These are phyloP conservation scores for Listronotus bonariensis DNA, from an alignment of 1,140 invertebrate genomes.

Conservation along the genomic window DNA sequence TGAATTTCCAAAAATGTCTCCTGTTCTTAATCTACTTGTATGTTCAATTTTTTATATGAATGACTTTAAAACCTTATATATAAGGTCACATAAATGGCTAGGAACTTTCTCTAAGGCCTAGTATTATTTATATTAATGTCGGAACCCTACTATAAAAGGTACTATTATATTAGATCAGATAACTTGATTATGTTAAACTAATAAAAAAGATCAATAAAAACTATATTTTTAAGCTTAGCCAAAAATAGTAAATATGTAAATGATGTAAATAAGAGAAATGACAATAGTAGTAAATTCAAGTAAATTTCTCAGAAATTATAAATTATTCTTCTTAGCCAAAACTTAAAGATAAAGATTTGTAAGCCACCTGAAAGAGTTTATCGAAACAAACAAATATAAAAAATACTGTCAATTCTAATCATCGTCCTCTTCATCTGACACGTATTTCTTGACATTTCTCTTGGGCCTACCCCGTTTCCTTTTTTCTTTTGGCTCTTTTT, in stretches of 20 bases:
- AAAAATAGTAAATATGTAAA: too few relatives aligned
- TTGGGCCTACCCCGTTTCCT: constrained; percentile 62
- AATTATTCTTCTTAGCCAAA: background rate
- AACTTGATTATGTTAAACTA: too few relatives aligned
- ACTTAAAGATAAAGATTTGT: background rate
- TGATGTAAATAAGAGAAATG: too few relatives aligned
- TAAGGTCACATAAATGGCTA: constrained; percentile 28
- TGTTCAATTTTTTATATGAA: background rate
- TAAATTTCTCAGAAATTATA: background rate
- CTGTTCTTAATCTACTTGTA: too few relatives aligned
- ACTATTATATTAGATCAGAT: too few relatives aligned
- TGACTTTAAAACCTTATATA: constrained; percentile 1
- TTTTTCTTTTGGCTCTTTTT: constrained; percentile 58
- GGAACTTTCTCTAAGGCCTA: constrained; percentile 36
- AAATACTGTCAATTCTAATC: constrained; percentile 47
- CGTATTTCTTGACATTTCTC: constrained; percentile 70
- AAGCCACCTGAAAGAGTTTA: background rate
- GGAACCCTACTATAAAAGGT: background rate
- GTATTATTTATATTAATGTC: constrained; percentile 7
- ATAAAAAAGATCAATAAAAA: too few relatives aligned
- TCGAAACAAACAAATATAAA: background rate
- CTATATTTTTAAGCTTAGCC: too few relatives aligned
- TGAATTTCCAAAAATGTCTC: too few relatives aligned
- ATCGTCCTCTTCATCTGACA: constrained; percentile 76
- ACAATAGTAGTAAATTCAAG: too few relatives aligned